Conservation (phyloP, 2,113 vertebrate genomes). For the Aix galericulata region DNA sequence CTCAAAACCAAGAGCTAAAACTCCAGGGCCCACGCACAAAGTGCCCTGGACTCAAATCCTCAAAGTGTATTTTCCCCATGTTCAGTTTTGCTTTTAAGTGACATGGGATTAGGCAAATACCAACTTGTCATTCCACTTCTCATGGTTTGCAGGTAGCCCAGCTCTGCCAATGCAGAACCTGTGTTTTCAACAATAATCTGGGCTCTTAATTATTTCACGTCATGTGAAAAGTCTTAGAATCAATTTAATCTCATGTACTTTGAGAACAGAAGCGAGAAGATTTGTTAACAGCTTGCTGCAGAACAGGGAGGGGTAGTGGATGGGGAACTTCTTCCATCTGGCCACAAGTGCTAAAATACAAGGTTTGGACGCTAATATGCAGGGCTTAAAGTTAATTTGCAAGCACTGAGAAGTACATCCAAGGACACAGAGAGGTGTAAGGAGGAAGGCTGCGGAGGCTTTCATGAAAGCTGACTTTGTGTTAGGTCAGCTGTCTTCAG, state of each 20-base stretch:
- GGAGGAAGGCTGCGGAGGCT: background rate
- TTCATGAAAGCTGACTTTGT: background rate
- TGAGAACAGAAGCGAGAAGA: background rate
- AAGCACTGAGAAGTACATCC: background rate
- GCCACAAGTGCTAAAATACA: background rate
- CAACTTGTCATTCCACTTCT: background rate
- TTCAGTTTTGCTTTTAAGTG: background rate
- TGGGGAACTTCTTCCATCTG: background rate
- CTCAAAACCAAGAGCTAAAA: background rate
- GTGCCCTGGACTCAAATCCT: background rate
- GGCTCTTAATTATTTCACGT: background rate
- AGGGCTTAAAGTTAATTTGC: background rate
- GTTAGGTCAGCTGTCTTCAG: background rate
- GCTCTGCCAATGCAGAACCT: background rate
- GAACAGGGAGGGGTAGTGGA: background rate
- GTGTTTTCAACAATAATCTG: background rate
- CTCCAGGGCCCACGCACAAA: background rate
- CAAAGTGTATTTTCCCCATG: background rate
- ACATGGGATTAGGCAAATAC: background rate
- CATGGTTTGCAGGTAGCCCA: background rate
- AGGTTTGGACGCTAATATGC: fast-evolving
- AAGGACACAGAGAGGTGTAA: background rate
- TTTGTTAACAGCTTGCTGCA: background rate
- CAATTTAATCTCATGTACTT: background rate
- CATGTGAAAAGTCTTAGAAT: background rate